A percentile compares a stretch with the other conserved stretches of the same genome.
Evolutionary conservation across 2,797 vertebrate species (phyloP).

Genomic region (Zalophus californianus): DNA sequence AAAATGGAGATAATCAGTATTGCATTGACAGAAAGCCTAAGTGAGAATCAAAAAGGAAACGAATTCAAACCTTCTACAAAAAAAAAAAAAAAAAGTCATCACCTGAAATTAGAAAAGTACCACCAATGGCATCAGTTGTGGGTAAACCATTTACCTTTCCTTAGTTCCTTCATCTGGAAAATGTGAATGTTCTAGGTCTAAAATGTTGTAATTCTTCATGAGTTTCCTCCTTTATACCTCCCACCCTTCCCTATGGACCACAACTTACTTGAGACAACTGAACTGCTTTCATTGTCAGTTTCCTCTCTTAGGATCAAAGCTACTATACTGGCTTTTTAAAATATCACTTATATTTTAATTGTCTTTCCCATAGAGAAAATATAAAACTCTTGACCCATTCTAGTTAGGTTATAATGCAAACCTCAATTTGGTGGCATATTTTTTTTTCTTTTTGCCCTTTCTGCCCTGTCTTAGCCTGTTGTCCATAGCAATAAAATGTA

Average conservation of each 20-base stretch:
- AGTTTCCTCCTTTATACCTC: not conserved
- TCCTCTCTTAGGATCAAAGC: not conserved
- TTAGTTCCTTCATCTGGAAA: not conserved
- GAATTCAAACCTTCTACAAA: not conserved
- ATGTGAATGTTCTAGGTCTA: not conserved
- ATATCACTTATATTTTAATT: not conserved
- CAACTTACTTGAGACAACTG: not conserved
- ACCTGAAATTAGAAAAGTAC: not conserved
- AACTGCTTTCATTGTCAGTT: not conserved
- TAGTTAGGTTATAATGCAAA: not conserved
- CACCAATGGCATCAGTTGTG: not conserved
- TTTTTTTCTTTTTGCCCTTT: not conserved
- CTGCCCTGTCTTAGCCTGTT: not conserved
- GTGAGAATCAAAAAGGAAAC: not conserved
- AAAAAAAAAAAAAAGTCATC: not conserved
- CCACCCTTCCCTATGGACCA: not conserved
- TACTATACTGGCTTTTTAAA: not conserved
- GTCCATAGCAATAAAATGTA: not conserved
- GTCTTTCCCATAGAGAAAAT: not conserved
- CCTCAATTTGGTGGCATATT: not conserved
- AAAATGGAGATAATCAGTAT: not conserved
- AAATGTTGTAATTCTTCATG: not conserved
- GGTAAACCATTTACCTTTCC: not conserved
- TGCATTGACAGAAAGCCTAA: not conserved
- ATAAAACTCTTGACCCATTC: not conserved